Percentiles rank a stretch among this genome's conserved stretches.
These are phyloP conservation scores for Synergus gifuensis DNA, from an alignment of 2,888 invertebrate species.

Conservation along the genomic window DNA sequence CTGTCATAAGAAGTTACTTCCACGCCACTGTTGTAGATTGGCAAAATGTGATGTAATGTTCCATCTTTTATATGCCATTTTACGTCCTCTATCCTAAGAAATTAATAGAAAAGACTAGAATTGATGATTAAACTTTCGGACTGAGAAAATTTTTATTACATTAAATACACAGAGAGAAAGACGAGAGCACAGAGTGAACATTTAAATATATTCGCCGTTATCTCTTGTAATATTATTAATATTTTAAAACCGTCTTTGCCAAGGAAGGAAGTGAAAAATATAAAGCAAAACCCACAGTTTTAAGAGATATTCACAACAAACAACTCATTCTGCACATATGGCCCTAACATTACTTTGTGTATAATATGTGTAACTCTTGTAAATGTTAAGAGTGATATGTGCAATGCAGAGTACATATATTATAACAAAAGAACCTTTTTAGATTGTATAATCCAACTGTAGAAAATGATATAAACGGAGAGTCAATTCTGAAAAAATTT, in stretches of 20 bases:
- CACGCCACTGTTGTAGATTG: slow-evolving; percentile 71
- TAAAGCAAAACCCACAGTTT: too few species aligned
- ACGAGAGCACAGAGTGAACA: not conserved
- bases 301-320: slow-evolving; percentile 1
- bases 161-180: slow-evolving; percentile 17
- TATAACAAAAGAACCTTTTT: slow-evolving; percentile 69
- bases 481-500: slow-evolving; percentile 72
- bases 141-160: not conserved
- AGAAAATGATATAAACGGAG: slow-evolving; percentile 74
- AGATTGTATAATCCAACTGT: slow-evolving; percentile 73
- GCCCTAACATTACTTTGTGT: slow-evolving; percentile 46
- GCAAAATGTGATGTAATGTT: slow-evolving; percentile 73
- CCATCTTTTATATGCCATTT: slow-evolving; percentile 75
- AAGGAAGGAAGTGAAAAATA: too few species aligned
- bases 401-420: slow-evolving; percentile 46
- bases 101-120: not conserved
- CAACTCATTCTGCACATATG: slow-evolving; percentile 19
- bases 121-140: not conserved
- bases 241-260: too few species aligned
- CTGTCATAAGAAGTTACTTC: slow-evolving; percentile 74
- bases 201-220: too few species aligned
- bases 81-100: slow-evolving; percentile 71
- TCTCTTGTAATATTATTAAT: too few species aligned
- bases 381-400: slow-evolving; percentile 46
- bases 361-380: slow-evolving; percentile 15